These are phyloP conservation scores for Orientallactaga bullata DNA, from an alignment of 2,113 vertebrate species.

Conservation along the genomic window DNA sequence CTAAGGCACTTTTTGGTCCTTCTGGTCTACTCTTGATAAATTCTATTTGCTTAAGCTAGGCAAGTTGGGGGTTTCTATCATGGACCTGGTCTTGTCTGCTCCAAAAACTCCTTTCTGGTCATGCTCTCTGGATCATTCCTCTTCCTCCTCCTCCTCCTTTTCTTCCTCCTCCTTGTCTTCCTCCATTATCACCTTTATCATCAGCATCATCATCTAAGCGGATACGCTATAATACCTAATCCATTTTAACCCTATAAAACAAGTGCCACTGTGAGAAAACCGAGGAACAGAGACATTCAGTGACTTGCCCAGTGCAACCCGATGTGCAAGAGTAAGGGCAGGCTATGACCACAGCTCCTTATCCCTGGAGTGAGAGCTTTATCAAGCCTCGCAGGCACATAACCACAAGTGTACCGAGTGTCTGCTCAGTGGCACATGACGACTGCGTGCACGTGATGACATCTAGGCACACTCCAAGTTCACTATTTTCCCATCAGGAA, in stretches of 20 bases:
- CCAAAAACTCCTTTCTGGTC: neutral
- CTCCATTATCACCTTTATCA: neutral
- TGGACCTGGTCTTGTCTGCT: neutral
- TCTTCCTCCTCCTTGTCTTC: neutral
- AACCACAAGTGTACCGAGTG: neutral
- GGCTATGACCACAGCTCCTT: neutral
- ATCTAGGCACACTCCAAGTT: neutral
- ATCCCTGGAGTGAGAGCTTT: neutral
- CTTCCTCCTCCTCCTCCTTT: neutral
- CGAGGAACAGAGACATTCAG: neutral
- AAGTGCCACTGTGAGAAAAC: neutral
- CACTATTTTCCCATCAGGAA: slow-evolving; percentile 33
- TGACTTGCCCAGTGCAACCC: neutral
- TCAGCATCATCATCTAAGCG: neutral
- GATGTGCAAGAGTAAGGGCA: slow-evolving; percentile 23
- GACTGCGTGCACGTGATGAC: neutral
- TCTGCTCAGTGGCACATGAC: neutral
- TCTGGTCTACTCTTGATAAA: neutral
- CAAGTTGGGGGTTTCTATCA: neutral
- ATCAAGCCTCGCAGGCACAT: neutral
- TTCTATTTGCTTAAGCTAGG: neutral
- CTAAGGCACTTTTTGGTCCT: no score
- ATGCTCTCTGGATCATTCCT: neutral
- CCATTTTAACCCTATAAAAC: neutral
- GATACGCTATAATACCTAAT: neutral